These are phyloP conservation scores for Lagenorhynchus albirostris DNA, from an alignment of 2,113 vertebrate genomes.

Conservation along the genomic window DNA sequence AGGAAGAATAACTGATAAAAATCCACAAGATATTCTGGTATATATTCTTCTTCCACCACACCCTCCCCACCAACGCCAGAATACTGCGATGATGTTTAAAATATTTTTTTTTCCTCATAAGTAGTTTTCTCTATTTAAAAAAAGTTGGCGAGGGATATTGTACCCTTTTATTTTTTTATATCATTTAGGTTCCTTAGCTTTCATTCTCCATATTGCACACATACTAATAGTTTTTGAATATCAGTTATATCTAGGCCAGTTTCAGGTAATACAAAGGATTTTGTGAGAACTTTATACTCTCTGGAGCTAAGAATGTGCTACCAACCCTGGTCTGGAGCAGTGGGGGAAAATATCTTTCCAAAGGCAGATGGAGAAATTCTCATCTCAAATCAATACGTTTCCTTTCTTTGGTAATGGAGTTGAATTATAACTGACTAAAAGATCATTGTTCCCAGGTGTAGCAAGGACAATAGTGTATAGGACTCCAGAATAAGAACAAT, in stretches of 20 bases:
- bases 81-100: neutral
- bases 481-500: neutral
- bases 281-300: neutral
- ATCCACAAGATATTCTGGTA: neutral
- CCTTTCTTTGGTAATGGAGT: neutral
- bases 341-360: neutral
- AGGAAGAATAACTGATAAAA: neutral
- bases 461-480: neutral
- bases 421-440: neutral
- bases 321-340: neutral
- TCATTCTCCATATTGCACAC: neutral
- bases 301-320: neutral
- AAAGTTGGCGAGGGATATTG: neutral
- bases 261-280: neutral
- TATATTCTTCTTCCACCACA: neutral
- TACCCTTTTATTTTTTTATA: neutral
- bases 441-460: neutral
- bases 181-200: neutral
- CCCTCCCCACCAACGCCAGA: neutral
- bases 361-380: neutral
- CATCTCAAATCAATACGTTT: neutral
- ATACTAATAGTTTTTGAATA: neutral
- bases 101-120: neutral
- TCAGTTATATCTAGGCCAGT: neutral
- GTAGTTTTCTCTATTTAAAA: neutral